Conservation (phyloP, 2,797 vertebrate species). For the Hirundo rustica region DNA sequence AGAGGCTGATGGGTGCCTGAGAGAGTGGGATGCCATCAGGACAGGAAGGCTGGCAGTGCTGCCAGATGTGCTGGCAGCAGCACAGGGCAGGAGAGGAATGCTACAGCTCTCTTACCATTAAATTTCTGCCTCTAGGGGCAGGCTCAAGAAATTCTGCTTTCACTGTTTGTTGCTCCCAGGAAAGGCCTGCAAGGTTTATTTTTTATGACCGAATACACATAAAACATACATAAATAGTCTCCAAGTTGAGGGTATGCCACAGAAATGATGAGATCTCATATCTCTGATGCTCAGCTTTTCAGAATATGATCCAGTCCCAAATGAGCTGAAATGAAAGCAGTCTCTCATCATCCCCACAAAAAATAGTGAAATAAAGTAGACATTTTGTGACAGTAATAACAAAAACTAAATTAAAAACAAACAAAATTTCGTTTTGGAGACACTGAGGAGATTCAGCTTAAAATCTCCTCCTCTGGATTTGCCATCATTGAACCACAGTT, state of each 20-base stretch:
- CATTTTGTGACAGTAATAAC: not conserved
- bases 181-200: not conserved
- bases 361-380: not conserved
- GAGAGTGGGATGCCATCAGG: not conserved
- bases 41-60: not conserved
- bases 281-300: not conserved
- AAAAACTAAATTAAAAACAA: not conserved
- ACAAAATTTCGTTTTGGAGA: not conserved
- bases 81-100: not conserved
- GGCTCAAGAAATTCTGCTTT: not conserved
- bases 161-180: not conserved
- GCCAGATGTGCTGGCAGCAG: conserved; percentile 28
- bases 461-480: not conserved
- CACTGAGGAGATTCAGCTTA: not conserved
- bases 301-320: not conserved
- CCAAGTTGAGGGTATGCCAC: not conserved
- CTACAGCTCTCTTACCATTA: not conserved
- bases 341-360: not conserved
- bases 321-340: not conserved
- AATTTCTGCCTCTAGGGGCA: not conserved
- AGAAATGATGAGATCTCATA: not conserved
- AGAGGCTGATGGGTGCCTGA: not conserved
- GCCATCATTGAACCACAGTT: not conserved
- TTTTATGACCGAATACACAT: not conserved
- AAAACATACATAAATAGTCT: not conserved